Evolutionary conservation across 2,797 vertebrate genomes (phyloP).

Genomic region (Vultur gryphus): DNA sequence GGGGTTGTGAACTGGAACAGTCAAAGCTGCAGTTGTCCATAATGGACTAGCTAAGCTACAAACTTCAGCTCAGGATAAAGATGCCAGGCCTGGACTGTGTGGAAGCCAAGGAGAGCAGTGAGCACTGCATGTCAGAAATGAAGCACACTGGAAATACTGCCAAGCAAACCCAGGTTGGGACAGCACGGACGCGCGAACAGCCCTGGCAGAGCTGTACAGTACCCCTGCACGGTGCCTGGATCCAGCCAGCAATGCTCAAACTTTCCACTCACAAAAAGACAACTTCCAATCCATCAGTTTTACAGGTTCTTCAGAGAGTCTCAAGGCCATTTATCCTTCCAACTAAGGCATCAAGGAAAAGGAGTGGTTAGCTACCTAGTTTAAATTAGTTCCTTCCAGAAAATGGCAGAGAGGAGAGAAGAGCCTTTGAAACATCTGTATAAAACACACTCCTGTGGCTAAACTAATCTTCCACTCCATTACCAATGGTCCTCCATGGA

Average conservation of each 20-base stretch:
- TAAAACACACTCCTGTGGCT: background rate
- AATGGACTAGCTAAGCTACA: background rate
- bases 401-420: background rate
- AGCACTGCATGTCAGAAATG: background rate
- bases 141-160: background rate
- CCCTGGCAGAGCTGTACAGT: background rate
- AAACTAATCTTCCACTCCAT: conserved; percentile 9
- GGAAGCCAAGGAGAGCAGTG: background rate
- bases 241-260: background rate
- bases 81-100: background rate
- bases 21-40: background rate
- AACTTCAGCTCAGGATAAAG: background rate
- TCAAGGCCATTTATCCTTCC: background rate
- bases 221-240: background rate
- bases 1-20: background rate
- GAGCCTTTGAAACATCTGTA: conserved; percentile 7
- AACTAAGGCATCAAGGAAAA: background rate
- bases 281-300: background rate
- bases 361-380: background rate
- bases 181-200: background rate
- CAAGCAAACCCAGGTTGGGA: background rate
- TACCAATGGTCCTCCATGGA: background rate
- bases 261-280: background rate
- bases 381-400: conserved; percentile 16
- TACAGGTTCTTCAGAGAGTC: background rate